Base-by-base conservation (phyloP, 2,113 vertebrate species). In the Anguilla japonica region DNA sequence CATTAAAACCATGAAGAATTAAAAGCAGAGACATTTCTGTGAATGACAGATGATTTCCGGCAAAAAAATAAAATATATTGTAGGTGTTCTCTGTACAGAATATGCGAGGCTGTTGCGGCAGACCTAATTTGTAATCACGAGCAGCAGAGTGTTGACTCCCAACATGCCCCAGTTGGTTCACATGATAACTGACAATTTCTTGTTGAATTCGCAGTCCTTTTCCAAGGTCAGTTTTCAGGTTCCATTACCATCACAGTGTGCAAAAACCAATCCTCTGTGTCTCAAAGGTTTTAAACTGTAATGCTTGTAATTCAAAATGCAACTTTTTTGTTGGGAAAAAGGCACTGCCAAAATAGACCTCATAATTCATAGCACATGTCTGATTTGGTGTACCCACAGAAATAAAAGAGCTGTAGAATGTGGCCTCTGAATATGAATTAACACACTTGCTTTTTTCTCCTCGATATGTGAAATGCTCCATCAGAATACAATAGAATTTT, bases 161-260 rank as follows among this genome's bases (percentile, higher is more conserved):
- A 11, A 78, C 34, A 9, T 18, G 7, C 71, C 71, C 7, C 22
- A 26, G 9, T 29, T 40, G 13, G n/a, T 26, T 56, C 22, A 78
- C 67, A 53, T 60, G 71, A 41, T 50, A 22, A 82, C 50, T 34
- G 11, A 40, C 56, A 84, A 6, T 22, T 41, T 84, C 39, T 84
- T 75, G 71, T 41, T 84, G 29, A 26, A 75, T 84, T 75, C 60
- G 71, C 18, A 50, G 63, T 34, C 83, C 82, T 89, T 82, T 86
- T 83, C 89, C 83, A 91, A 91, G 90, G 90, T 91, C 83, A 83
- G 82, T 57, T 56, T 84, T 78, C 75, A 83, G 63, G 34, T 20
- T 82, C 84, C 34, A 40, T 86, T 81, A 79, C 60, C 89, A 85
- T 87, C 87, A 84, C 82, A 82, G 60, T 81, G 88, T 79, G 84